Evolutionary conservation across 2,797 vertebrate species (phyloP), one percentile per base, ranked within the genome.

Genomic region (Leptoclinus maculatus): DNA sequence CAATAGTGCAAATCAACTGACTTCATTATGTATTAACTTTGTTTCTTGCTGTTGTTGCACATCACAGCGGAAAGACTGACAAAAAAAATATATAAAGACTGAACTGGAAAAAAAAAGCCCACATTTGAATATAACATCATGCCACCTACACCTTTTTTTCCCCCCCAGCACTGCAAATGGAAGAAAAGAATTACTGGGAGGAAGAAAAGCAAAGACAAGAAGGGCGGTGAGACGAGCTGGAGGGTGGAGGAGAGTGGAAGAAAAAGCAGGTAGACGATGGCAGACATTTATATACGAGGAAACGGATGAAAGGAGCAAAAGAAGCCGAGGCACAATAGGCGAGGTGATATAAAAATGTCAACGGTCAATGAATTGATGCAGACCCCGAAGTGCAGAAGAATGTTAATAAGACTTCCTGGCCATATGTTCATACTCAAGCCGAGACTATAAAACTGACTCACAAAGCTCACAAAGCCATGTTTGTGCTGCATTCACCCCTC

Each of bases 381-480:
- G 88, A 88, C 78, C 74, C 82, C 21, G 62, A 87, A 85, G 85
- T 76, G 84, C 80, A 79, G 27, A 87, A 60, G 84, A 93, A 94
- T 91, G 90, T 88, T 90, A 90, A 90, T 85, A 34, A 80, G 83
- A 91, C 87, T 90, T 89, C 85, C 76, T 45, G 79, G 71, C 89
- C 91, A 93, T 89, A 91, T 94, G 91, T 90, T 94, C 83, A 79
- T 77, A 88, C 83, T 93, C 89, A 91, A 71, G 78, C 71, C 34
- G 23, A 87, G 84, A 70, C 76, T 73, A 66, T 81, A 90, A 92
- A 93, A 82, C 69, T 70, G 47, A 87, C 86, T 89, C 85, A 76
- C 82, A 87, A 88, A 72, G 59, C 82, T 78, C 23, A 83, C 83
- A 90, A 86, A 90, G 78, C 75, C 76, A n/a, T 64, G 68, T 79